Base-by-base conservation (phyloP, 2,888 invertebrate genomes). In the Dryococelus australis region DNA sequence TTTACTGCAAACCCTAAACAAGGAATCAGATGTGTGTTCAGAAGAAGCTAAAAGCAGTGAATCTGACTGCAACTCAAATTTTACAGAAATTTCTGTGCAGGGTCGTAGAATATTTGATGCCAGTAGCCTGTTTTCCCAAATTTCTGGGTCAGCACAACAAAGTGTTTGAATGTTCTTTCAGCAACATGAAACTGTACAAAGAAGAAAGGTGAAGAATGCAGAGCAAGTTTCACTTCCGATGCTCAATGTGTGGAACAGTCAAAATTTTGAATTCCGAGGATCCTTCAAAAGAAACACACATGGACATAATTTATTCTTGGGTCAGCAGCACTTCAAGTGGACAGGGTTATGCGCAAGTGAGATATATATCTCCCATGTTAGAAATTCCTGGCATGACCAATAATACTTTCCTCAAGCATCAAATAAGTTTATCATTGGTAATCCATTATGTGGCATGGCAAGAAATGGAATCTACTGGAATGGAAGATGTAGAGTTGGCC, bases 361-460 rank as follows among this genome's bases (percentile, higher is more conserved):
- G 35, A 20, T 9, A 35, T 10, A 81, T 81, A 10, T 13, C 81
- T 35, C 26, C 81, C 12, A 81, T 26, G 26, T 35, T 81, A 35
- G 81, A 81, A 35, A 81, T 65, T 81, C 81, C 28, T 10, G 8
- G 81, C 20, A 81, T 81, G 81, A 26, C 81, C 20, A 81, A 81
- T 13, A 26, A 81, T 13, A 81, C 81, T 26, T 81, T 81, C 20
- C 12, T 13, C 6, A 81, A 20, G 35, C 35, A 8, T 20, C 81
- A 81, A 20, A 81, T 5, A 20, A 81, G 35, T 10, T 26, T 81
- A 12, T 81, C 81, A 10, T 81, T 26, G 35, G 81, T 81, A 12
- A 81, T 81, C 8, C 81, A 81, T 26, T 8, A 27, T 81, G 81
- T 20, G 26, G 81, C 81, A 81, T 81, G 81, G 81, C 81, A 81